Base-by-base conservation (phyloP, 2,888 invertebrate genomes). In the Sesamia inferens region DNA sequence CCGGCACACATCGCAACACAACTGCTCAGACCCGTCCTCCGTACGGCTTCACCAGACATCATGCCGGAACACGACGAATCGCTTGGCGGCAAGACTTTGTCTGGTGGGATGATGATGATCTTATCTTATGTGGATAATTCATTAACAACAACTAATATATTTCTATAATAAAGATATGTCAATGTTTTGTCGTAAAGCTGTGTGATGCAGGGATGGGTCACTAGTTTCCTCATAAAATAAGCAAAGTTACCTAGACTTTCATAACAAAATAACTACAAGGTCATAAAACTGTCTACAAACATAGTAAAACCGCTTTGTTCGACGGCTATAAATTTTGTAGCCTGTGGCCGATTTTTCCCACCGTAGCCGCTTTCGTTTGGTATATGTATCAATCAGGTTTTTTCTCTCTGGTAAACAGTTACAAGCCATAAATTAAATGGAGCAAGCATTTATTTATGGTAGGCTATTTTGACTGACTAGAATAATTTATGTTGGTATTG, bases 331-430 rank as follows among this genome's bases (percentile, higher is more conserved):
- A 83, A 83, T 81, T 75, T 75, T 67, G 63, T 71, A 66, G 59
- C 11, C 70, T 55, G 80, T 61, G 51, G 59, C 5, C 42, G 55
- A 61, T 75, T 66, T 83, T 71, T 71, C 64, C 58, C 68, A 62
- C 39, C 14, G 19, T 51, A 79, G 74, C 79, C 16, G 7, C 54
- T 57, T 66, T 39, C 24, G 0, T 58, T 11, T 61, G 57, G 42
- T 63, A 10, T 59, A 79, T 79, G 76, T 83, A 83, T 81, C 81
- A 83, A 81, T 81, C 71, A 83, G 39, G 55, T 65, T 78, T 81
- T 75, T 75, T 83, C 19, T 71, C 71, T 61, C 57, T 64, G 55
- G 69, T 61, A 54, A 79, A 71, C 62, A 79, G 51, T 66, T 55
- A 69, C 48, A 71, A 47, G 57, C 71, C 2, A 71, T 83, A 75